Conservation (phyloP, 2,888 invertebrate species). For the Leptopilina syphax region DNA sequence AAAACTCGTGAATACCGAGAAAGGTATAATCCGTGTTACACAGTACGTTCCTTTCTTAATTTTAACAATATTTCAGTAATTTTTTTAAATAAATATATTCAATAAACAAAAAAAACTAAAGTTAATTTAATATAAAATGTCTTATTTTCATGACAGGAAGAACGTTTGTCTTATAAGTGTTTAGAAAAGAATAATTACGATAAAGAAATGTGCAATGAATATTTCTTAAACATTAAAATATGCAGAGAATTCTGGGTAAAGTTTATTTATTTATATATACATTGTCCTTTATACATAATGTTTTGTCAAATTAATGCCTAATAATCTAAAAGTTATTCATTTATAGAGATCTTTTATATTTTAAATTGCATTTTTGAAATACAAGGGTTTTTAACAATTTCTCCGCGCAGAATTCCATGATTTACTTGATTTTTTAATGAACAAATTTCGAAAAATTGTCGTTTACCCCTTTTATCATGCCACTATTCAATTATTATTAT, state of each 20-base stretch:
- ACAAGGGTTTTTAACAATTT: no score
- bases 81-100: neutral
- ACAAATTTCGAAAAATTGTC: no score
- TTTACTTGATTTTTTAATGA: no score
- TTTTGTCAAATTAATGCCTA: no score
- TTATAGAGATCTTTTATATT: no score
- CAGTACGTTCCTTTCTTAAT: neutral
- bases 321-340: no score
- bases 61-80: neutral
- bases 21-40: slow-evolving; percentile 5
- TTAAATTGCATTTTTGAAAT: no score
- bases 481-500: no score
- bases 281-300: no score
- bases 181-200: neutral
- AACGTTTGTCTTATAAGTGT: neutral
- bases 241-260: slow-evolving; percentile 36
- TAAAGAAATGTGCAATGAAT: neutral
- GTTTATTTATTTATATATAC: neutral
- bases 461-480: no score
- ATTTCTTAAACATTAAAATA: slow-evolving; percentile 1
- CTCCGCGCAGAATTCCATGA: no score
- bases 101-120: neutral
- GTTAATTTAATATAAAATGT: neutral
- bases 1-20: slow-evolving; percentile 23
- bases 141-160: slow-evolving; percentile 25